Evolutionary conservation across 2,797 vertebrate species (phyloP).

Genomic region (Leucoraja ocellata): DNA sequence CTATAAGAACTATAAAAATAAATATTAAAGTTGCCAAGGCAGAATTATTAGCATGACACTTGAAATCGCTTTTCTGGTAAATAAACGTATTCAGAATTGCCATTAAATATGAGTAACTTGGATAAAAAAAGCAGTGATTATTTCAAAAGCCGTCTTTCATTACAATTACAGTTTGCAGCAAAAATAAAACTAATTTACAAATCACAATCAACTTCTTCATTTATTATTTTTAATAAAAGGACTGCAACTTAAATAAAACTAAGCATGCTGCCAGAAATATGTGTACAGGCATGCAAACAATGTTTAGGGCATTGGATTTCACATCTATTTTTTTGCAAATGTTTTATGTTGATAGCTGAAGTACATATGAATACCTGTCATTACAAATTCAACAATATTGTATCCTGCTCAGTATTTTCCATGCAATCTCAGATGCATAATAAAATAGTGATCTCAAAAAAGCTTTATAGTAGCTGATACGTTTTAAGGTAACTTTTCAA

Average conservation of each 20-base stretch:
- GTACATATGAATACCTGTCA: neutral
- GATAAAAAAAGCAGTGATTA: neutral
- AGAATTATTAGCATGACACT: neutral
- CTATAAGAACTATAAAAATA: neutral
- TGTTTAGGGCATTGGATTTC: constrained; percentile 14
- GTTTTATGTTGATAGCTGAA: neutral
- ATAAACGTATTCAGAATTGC: neutral
- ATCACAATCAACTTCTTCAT: neutral
- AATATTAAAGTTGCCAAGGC: neutral
- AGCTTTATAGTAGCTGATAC: neutral
- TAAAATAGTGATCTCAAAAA: neutral
- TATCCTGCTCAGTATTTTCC: neutral
- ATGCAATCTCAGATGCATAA: neutral
- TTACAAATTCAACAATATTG: neutral
- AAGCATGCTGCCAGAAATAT: constrained; percentile 24
- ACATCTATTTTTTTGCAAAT: neutral
- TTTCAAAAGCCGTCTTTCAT: neutral
- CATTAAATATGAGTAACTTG: neutral
- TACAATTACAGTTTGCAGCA: neutral
- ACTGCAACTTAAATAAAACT: constrained; percentile 24
- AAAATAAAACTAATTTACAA: neutral
- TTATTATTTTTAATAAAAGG: neutral
- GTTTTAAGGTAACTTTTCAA: neutral
- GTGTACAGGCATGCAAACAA: constrained; percentile 31
- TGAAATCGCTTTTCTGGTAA: neutral